Conservation (phyloP, 1,140 invertebrate species). For the Diuraphis noxia region DNA sequence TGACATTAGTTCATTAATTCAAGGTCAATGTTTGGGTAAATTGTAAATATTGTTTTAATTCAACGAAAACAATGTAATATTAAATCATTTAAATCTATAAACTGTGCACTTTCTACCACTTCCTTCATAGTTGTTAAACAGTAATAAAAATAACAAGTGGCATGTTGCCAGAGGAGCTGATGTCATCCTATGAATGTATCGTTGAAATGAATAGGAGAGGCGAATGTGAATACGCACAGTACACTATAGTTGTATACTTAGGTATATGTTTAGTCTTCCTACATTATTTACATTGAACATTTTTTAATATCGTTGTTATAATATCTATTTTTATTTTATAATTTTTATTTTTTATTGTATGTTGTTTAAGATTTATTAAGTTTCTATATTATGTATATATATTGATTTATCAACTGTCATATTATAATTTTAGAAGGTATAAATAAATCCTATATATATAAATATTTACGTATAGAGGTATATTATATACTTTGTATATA, state of each 20-base stretch:
- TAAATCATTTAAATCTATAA: conserved; percentile 12
- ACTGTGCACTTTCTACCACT: neutral
- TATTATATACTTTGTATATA: neutral
- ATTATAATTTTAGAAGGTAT: neutral
- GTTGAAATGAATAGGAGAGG: neutral
- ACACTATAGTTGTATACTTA: neutral
- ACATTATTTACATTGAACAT: neutral
- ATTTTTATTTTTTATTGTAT: neutral
- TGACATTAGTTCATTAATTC: neutral
- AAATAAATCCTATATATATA: neutral
- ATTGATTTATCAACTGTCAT: neutral
- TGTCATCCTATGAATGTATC: neutral
- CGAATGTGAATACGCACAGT: neutral
- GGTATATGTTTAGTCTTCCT: neutral
- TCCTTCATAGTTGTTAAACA: neutral
- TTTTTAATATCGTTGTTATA: neutral
- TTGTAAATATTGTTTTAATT: conserved; percentile 15
- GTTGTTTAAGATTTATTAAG: neutral
- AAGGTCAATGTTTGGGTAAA: neutral
- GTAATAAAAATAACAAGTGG: conserved; percentile 38
- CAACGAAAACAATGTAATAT: neutral
- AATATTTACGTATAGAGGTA: neutral
- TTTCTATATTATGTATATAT: neutral
- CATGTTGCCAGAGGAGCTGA: neutral
- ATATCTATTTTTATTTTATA: no score